A percentile compares a stretch with the other conserved stretches of the same genome.
phyloP scores from a whole-genome alignment of 2,888 invertebrate species.

The Trissonchulus sp. region DNA sequence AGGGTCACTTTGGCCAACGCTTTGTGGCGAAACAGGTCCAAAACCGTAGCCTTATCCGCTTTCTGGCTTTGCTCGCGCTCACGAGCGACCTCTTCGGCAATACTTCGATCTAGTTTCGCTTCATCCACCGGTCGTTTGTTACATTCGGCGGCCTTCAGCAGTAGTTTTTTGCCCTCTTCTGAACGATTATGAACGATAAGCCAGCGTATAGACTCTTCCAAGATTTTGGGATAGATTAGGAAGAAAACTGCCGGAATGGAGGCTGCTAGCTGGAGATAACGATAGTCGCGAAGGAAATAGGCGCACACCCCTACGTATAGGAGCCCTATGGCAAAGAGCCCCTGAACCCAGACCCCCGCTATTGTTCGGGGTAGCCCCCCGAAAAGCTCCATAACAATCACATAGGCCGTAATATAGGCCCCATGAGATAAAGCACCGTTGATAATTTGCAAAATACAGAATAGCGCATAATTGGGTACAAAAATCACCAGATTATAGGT shows the following conservation, averaged over 20 bases:
- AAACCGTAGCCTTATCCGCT: no score
- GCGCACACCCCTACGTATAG: slow-evolving; percentile 29
- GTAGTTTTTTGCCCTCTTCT: slow-evolving; percentile 27
- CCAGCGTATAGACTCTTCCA: slow-evolving; percentile 35
- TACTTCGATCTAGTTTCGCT: no score
- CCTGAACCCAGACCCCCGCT: slow-evolving; percentile 30
- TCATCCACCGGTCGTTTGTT: slow-evolving; percentile 27
- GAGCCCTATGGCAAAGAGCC: slow-evolving; percentile 22
- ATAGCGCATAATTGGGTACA: slow-evolving; percentile 21
- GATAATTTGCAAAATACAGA: slow-evolving; percentile 6
- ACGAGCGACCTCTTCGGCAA: no score
- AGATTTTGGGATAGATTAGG: slow-evolving; percentile 28
- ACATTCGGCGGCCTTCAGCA: slow-evolving; percentile 11
- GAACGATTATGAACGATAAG: slow-evolving; percentile 17
- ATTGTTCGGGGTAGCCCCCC: slow-evolving; percentile 28
- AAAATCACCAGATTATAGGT: slow-evolving; percentile 15
- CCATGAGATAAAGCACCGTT: neutral
- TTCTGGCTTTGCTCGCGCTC: no score
- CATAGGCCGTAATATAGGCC: slow-evolving; percentile 1
- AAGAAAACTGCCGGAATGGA: slow-evolving; percentile 15
- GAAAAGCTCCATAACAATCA: slow-evolving; percentile 31
- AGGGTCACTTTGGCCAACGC: slow-evolving; percentile 15
- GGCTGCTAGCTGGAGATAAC: slow-evolving; percentile 3
- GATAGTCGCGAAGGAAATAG: slow-evolving; percentile 29
- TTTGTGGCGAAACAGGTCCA: neutral